Base-by-base conservation (phyloP, 2,113 vertebrate species). In the Oenanthe oenanthe region DNA sequence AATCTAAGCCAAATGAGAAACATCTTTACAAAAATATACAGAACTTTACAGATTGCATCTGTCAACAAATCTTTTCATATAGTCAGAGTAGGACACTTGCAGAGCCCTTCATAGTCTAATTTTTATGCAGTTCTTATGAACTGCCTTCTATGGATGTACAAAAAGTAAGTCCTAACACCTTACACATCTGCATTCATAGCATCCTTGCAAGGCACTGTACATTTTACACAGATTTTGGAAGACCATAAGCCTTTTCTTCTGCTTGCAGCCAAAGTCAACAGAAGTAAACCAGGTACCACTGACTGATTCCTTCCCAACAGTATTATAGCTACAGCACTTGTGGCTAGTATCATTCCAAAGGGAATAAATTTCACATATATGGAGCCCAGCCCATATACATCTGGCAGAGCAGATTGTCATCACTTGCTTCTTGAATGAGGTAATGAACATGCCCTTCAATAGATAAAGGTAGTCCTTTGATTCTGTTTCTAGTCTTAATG, bases 371-470 rank as follows among this genome's bases (percentile, higher is more conserved):
- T 98, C 96, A 99, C 97, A 99, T 98, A 92, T 99, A 99, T 13
- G 99, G 99, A 34, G 99, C 99, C 99, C 99, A 99, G 58, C 99
- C 99, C 94, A 99, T 98, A 85, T 99, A 99, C 99, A 99, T 99
- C 93, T 99, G 99, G 95, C 99, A 99, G 25, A 99, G 98, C 93
- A 99, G 97, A 60, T 98, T 99, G 89, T 99, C 99, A 63, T 99
- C 98, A 15, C 98, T 99, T 88, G 98, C 98, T 97, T 99, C 99
- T 89, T 99, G 99, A 95, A 99, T 99, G 68, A 99, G 99, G 97
- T 99, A 99, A 97, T 99, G 99, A 83, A 99, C 99, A 4, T 99
- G 99, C 60, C 99, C 99, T 98, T 99, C 99, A 71, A 99, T 99
- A 40, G 99, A 99, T 87, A 99, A 97, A 7, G 99, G 99, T 20